Base-by-base conservation (phyloP, 2,888 invertebrate species). In the Cryptocephalus primarius region DNA sequence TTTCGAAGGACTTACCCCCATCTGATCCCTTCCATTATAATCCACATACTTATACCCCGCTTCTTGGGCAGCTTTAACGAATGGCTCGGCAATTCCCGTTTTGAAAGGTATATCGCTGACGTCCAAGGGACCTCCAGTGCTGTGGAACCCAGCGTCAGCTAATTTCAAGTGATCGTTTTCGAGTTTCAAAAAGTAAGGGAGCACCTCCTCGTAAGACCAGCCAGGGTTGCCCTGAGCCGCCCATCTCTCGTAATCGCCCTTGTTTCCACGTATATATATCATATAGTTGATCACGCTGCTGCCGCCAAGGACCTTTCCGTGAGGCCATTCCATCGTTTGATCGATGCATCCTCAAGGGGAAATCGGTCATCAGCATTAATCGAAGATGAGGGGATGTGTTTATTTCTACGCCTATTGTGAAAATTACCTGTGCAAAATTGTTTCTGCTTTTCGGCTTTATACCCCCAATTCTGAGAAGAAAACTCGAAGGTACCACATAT, bases 271-370 rank as follows among this genome's bases (percentile, higher is more conserved):
- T 1, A 75, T 71, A 62, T 78, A 77, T 56, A 75, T 74, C 92
- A 94, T 92, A 12, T 89, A 91, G 65, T 93, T 93, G 2, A 92
- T 70, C 1, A 84, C 83, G 60, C 88, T 88, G 9, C 83, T 83
- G 0, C 93, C 93, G 11, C 84, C 51, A 10, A 51, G 39, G 4
- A 39, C 48, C 9, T 47, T 48, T 2, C 51, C 51, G 31, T 47
- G 47, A 9, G 32, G 3, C 22, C 22, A 22, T 22, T 22, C 6
- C 22, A 22, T 22, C 3, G 2, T 22, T 2, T 22, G 22, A 22
- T 22, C 6, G 3, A 4, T 6, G 22, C 22, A 22, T 4, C 22
- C 22, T 22, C 22, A 22, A 22, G 2, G 6, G 22, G 22, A 6
- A 22, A 22, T 4, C 3, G 22, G 2, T 22, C 22, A 22, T 22